Evolutionary conservation across 1,140 invertebrate species (phyloP), one percentile per base, ranked within the genome.

Genomic region (Halictus rubicundus): DNA sequence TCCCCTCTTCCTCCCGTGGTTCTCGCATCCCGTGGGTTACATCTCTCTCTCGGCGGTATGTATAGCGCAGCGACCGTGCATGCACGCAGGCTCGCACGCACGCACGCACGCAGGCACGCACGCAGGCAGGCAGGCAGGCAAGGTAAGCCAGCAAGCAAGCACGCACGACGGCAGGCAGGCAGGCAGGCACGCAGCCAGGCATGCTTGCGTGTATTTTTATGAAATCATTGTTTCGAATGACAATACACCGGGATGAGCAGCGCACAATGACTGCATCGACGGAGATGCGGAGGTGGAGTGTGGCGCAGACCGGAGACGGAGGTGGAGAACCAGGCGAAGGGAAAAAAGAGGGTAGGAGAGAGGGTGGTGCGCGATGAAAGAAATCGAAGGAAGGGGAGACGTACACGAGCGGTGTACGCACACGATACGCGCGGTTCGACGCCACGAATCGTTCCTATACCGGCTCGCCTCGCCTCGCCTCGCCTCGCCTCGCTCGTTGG

Each of bases 141-240:
- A 52, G 52, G 52, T 12, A 64, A 42, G 27, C 27, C 25, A 21
- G 66, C 75, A 71, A 71, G 81, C 32, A 39, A 49, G 68, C 70
- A 64, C 42, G 32, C 88, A 88, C 78, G 75, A 59, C 76, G n/a
- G 68, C 78, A 68, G 8, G 46, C 72, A 54, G 8, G n/a, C 49
- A 65, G n/a, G 25, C 64, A 68, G 12, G 52, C 74, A 52, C 49
- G 49, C 65, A 54, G 10, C 74, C 64, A 79, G 61, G 52, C 78
- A 63, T 52, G 69, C 74, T 87, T 84, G 77, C 83, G 76, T 90
- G 88, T 92, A 92, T 93, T 92, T 93, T 93, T 92, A 92, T 93
- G 90, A 92, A 92, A 93, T 93, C 92, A 92, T 92, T 92, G 92
- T 92, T 92, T 90, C 90, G 89, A 78, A 91, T 90, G 92, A 92